Base-by-base conservation (phyloP, 2,113 vertebrate genomes). In the Neolamprologus toae region DNA sequence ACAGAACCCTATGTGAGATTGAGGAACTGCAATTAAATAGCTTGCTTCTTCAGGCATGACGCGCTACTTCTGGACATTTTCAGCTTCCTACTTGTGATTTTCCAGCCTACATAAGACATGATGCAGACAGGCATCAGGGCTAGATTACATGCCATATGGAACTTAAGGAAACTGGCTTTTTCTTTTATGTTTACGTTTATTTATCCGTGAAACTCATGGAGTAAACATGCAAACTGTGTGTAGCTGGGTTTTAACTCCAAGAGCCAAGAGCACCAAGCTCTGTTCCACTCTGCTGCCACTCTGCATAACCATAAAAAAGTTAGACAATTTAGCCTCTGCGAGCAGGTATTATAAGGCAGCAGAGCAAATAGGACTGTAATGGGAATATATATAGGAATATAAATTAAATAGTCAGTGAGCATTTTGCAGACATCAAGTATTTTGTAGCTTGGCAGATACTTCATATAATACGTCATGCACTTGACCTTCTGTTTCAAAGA, bases 81-180 rank as follows among this genome's bases (percentile, higher is more conserved):
- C 68, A 47, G 23, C 40, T 76, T 19, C 71, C 42, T 11, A 28
- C 42, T 19, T 19, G 37, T 73, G 7, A 42, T 6, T 71, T 71
- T 71, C 8, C 12, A 16, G 37, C 19, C 10, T 42, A 42, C 66
- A 73, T 45, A 2, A 4, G 35, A 40, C 7, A 14, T 21, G 19
- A 37, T 12, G 61, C 11, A 23, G 35, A 16, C 2, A 73, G 37
- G 35, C 8, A 14, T 71, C 35, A 71, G 68, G 1, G 21, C 0
- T 28, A 0, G n/a, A 1, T 12, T 4, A 45, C 37, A 23, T 73
- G 13, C 13, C 66, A 26, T 0, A 26, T 23, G 13, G 26, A 42
- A 23, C 13, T 16, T 40, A 71, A 71, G 35, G n/a, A 71, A 13
- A 42, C 7, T 23, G 63, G 0, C 35, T 1, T 42, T 11, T 37